A percentile compares a stretch with the other conserved stretches of the same genome.
phyloP scores from a whole-genome alignment of 2,888 invertebrate species.

The Sarcophaga subvicina region DNA sequence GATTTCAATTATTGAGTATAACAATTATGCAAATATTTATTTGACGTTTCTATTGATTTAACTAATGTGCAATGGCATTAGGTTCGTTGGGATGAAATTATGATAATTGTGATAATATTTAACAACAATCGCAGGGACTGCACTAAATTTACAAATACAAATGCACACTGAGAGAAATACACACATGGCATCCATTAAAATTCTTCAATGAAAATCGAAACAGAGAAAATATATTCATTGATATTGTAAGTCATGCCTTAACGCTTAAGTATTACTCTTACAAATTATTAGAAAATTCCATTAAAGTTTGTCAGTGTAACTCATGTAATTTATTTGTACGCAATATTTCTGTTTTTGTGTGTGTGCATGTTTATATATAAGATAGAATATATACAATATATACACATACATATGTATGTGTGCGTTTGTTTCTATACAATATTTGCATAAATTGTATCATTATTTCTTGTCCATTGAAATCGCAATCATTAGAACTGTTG shows the following conservation, averaged over 20 bases:
- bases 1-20: constrained; percentile 79
- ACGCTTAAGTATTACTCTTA: neutral
- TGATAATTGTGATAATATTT: constrained; percentile 29
- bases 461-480: constrained; percentile 36
- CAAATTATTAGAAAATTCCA: neutral
- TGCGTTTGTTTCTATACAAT: neutral
- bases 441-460: constrained; percentile 41
- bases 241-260: no score
- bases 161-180: neutral
- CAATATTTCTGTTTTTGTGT: neutral
- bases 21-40: constrained; percentile 78
- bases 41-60: constrained; percentile 75
- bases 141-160: neutral
- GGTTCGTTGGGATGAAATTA: constrained; percentile 19
- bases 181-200: neutral
- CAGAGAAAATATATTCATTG: no score
- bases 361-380: neutral
- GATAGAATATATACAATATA: neutral
- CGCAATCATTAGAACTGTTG: constrained; percentile 10
- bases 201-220: no score
- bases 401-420: neutral
- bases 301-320: constrained; percentile 1
- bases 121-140: neutral
- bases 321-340: neutral
- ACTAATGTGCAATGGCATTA: constrained; percentile 72